A percentile compares a stretch with the other conserved stretches of the same genome.
These are phyloP conservation scores for Ia io DNA, from an alignment of 2,113 vertebrate species.

Conservation along the genomic window DNA sequence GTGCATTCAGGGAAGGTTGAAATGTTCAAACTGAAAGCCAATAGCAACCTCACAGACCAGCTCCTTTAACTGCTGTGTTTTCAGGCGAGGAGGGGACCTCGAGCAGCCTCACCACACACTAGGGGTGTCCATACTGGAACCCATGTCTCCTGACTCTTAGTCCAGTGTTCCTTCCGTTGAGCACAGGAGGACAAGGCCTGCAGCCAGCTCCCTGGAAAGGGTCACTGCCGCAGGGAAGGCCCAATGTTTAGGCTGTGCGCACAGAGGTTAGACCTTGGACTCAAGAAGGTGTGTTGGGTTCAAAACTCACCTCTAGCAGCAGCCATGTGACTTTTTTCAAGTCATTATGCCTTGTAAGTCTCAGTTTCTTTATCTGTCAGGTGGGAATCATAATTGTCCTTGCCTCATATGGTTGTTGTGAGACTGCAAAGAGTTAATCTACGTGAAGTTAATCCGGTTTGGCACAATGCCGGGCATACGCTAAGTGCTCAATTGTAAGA, in stretches of 20 bases:
- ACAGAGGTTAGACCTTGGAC: background rate
- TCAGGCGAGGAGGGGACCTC: background rate
- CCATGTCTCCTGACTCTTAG: background rate
- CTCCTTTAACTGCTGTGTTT: background rate
- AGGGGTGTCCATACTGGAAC: background rate
- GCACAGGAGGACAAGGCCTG: background rate
- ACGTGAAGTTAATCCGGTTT: background rate
- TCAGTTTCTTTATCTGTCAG: background rate
- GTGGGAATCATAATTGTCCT: background rate
- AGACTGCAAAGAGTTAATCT: background rate
- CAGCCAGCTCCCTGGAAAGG: background rate
- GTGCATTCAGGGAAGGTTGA: background rate
- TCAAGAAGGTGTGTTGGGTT: background rate
- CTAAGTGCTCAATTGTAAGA: background rate
- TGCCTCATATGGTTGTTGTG: accelerated
- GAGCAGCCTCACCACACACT: background rate
- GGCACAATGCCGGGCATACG: background rate
- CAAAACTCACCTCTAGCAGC: background rate
- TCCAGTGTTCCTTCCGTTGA: background rate
- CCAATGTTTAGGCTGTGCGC: background rate
- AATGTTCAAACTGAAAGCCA: background rate
- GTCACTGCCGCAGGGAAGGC: background rate
- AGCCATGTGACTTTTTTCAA: background rate
- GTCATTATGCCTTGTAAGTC: background rate
- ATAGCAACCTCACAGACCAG: background rate